Base-by-base conservation (phyloP, 2,888 invertebrate genomes). In the Dasysyrphus tricinctus region DNA sequence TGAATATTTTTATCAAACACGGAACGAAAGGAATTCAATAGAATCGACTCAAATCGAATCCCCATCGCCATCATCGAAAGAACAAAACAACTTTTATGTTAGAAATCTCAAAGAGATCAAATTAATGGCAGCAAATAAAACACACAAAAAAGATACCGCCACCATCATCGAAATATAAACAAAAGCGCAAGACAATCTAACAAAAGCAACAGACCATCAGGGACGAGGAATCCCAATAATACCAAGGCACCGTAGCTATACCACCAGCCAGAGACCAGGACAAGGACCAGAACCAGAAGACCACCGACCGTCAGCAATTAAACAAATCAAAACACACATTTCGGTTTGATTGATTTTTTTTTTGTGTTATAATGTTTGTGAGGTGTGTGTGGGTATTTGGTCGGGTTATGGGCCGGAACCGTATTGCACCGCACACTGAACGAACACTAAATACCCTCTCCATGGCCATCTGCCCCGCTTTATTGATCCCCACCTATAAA, bases 251-350 rank as follows among this genome's bases (percentile, higher is more conserved):
- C 16, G 9, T 5, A 3, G 29, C 12, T n/a, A 7, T 32, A 19
- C 8, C 67, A 34, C 11, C 51, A 24, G 24, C 11, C 49, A 47
- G 8, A 61, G 12, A 65, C 67, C 9, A 69, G 19, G 37, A 59
- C 37, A 54, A 65, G 75, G 39, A 65, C 54, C 75, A 61, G 73
- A 80, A 65, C 54, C 75, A 61, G 73, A 80, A 76, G 79, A 83
- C 79, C 87, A 83, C 83, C 86, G 83, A 75, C 87, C 79, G 79
- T 61, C 79, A 87, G 83, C 83, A 83, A 87, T 87, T 87, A 87
- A 87, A 87, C 87, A 87, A 87, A 87, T 83, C 87, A 87, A 87
- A 87, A 87, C 83, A 87, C 76, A 87, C 79, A 83, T 83, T 87
- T 87, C 80, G 83, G 76, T 83, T 83, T 83, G 87, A 87, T 83